Percentiles rank a stretch among this genome's conserved stretches.
phyloP scores from a whole-genome alignment of 2,113 vertebrate species.

The Hemibagrus wyckioides region DNA sequence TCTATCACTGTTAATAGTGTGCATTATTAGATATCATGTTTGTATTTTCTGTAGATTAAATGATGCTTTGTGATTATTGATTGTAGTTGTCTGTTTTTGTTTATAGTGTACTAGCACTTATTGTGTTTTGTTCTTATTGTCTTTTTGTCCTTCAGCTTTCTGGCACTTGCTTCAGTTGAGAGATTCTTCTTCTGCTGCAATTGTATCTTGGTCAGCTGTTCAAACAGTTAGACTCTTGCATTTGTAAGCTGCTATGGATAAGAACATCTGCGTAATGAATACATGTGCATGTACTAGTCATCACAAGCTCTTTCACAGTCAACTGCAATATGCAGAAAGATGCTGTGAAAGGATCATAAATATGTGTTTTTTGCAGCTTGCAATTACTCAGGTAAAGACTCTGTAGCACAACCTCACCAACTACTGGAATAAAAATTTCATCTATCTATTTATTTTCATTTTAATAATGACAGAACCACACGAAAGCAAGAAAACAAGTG shows the following conservation, averaged over 20 bases:
- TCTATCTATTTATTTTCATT: neutral
- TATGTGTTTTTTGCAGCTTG: neutral
- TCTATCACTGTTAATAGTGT: neutral
- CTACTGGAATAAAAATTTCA: neutral
- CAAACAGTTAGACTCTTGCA: neutral
- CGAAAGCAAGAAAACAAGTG: neutral
- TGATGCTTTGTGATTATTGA: neutral
- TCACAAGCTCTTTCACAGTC: neutral
- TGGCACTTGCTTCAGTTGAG: neutral
- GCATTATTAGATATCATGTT: neutral
- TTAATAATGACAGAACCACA: neutral
- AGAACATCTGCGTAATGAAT: neutral
- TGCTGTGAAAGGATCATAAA: neutral
- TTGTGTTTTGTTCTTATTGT: neutral
- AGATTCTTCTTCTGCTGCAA: neutral
- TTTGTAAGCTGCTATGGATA: neutral
- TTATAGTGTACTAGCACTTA: neutral
- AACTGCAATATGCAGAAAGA: neutral
- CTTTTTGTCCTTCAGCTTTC: neutral
- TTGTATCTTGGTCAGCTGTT: neutral
- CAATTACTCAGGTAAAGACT: neutral
- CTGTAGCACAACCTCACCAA: neutral
- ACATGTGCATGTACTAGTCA: neutral
- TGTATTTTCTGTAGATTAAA: neutral
- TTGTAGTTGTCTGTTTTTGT: neutral